Evolutionary conservation across 2,113 vertebrate genomes (phyloP), one percentile per base, ranked within the genome.

Genomic region (Haemorhous mexicanus): DNA sequence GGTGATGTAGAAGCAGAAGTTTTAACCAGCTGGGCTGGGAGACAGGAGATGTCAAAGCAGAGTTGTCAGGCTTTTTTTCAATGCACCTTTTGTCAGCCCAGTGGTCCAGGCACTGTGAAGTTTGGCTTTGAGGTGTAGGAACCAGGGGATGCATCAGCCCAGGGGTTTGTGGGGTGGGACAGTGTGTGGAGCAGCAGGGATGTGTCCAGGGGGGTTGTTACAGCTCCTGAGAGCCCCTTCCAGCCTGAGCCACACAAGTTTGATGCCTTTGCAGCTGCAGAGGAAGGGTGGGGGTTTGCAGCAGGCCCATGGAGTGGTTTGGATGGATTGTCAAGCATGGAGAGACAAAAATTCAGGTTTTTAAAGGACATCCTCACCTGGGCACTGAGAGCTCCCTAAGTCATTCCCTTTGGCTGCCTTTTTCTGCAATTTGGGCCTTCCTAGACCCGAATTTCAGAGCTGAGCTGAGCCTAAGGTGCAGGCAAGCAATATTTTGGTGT

Each of bases 191-290:
- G 64, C 41, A 39, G 50, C 37, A 66, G 76, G 46, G 43, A 30
- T 0, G 7, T 8, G 16, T 9, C 56, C 1, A 2, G 74, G 19
- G 11, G 5, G 5, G 7, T 3, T 22, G 13, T 20, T 2, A 5
- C 24, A 13, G 16, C 63, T 52, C 12, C 1, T 26, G 50, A 7
- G 1, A 1, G 24, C 53, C 49, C 43, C 23, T 41, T 59, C 33
- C 44, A 79, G 14, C 49, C 28, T 6, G 2, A 63, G 21, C 39
- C 23, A 13, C 37, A 30, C 13, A 4, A 3, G 28, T 16, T 11
- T 16, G 8, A 8, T 17, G 55, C 14, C 28, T 62, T 22, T 44
- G 37, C 3, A 21, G 16, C 1, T 58, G 27, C 39, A 75, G 53
- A 30, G 50, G 8, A 28, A 15, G n/a, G 24, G 5, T 0, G 1